phyloP scores from a whole-genome alignment of 2,113 vertebrate genomes.

The Eubucco bourcierii region DNA sequence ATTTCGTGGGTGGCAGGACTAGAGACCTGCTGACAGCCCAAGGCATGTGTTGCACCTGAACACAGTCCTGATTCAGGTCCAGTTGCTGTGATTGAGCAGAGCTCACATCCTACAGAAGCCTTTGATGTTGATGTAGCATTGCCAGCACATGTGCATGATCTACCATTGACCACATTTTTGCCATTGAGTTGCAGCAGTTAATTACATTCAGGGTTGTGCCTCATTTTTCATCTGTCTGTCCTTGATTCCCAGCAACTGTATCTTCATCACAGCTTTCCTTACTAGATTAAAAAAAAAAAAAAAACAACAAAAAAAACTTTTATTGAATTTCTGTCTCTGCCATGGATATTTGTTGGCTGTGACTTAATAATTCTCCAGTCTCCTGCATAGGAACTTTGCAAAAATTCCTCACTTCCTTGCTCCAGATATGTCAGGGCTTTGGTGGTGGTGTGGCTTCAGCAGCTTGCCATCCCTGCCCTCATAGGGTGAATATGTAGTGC shows the following conservation, averaged over 20 bases:
- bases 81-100: background rate
- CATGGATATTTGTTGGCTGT: background rate
- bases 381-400: background rate
- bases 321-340: background rate
- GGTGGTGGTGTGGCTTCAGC: background rate
- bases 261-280: background rate
- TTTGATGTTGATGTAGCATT: background rate
- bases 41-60: background rate
- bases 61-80: background rate
- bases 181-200: background rate
- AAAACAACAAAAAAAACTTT: accelerated
- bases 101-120: accelerated
- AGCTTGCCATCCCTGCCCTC: background rate
- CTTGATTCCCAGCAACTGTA: background rate
- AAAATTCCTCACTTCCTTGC: background rate
- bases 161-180: background rate
- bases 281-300: background rate
- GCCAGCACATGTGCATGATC: too few species aligned
- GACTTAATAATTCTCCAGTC: background rate
- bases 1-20: background rate
- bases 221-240: background rate
- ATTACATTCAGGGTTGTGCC: background rate
- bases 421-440: background rate
- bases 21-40: accelerated
- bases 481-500: accelerated